A percentile compares a stretch with the other conserved stretches of the same genome.
Conservation (phyloP, 2,113 vertebrate genomes). For the Salminus brasiliensis region DNA sequence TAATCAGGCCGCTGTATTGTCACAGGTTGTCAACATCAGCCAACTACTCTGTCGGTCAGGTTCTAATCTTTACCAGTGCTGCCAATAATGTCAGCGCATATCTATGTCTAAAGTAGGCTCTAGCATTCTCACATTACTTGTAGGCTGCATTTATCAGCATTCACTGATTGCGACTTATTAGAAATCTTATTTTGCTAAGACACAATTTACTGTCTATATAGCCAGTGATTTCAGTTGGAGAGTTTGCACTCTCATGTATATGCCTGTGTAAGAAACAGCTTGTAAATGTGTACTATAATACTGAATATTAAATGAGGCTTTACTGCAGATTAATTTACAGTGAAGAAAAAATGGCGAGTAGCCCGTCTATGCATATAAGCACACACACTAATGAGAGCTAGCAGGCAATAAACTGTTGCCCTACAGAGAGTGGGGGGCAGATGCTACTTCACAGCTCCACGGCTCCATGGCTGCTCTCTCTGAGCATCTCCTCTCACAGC, state of each 20-base stretch:
- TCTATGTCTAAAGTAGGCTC: too few relatives aligned
- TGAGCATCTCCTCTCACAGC: constrained; percentile 58
- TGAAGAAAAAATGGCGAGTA: background rate
- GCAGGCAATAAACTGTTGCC: constrained; percentile 41
- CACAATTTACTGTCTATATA: background rate
- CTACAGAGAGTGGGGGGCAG: constrained; percentile 59
- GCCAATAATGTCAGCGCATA: background rate
- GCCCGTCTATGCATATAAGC: constrained; percentile 8
- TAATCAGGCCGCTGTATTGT: too few relatives aligned
- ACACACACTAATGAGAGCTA: constrained; percentile 38
- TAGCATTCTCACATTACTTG: background rate
- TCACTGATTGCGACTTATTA: too few relatives aligned
- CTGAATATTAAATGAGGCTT: background rate
- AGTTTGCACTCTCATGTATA: background rate
- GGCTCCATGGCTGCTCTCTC: constrained; percentile 44
- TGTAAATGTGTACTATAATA: background rate
- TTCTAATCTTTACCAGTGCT: too few relatives aligned
- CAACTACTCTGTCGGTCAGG: too few relatives aligned
- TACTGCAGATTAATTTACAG: background rate
- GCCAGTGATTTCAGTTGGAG: background rate
- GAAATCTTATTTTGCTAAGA: too few relatives aligned
- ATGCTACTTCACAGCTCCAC: constrained; percentile 68
- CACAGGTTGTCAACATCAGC: too few relatives aligned
- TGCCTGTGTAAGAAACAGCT: background rate
- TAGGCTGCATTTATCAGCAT: background rate